Evolutionary conservation across 2,113 vertebrate species (phyloP).

Genomic region (Riparia riparia): DNA sequence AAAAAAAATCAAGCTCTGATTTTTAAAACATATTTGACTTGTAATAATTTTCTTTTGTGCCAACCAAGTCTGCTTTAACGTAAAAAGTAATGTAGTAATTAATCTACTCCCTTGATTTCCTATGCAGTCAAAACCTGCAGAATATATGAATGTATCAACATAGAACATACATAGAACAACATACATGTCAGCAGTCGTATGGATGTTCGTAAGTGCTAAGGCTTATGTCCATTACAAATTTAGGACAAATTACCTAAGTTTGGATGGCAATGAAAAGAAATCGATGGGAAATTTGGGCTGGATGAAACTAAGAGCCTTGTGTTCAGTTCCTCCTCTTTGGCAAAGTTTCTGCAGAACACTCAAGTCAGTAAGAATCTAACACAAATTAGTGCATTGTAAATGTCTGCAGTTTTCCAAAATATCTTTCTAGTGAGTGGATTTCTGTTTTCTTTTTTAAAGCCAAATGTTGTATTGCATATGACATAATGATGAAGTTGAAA

Average conservation of each 20-base stretch:
- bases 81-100: neutral
- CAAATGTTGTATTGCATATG: neutral
- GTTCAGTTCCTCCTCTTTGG: neutral
- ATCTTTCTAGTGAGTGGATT: neutral
- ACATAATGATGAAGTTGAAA: neutral
- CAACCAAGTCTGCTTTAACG: neutral
- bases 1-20: neutral
- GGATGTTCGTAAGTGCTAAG: neutral
- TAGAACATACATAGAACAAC: neutral
- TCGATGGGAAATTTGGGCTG: neutral
- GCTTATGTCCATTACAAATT: neutral
- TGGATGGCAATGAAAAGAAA: neutral
- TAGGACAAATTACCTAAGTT: neutral
- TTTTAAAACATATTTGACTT: neutral
- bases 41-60: neutral
- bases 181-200: neutral
- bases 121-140: neutral
- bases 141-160: neutral
- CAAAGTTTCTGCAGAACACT: neutral
- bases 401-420: neutral
- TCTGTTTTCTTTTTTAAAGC: neutral
- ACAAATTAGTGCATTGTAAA: neutral
- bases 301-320: neutral
- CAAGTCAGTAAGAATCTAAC: neutral
- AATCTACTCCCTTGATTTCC: neutral